Percentiles rank a stretch among this genome's conserved stretches.
Conservation (phyloP, 2,113 vertebrate genomes). For the Brachyhypopomus occidentalis region DNA sequence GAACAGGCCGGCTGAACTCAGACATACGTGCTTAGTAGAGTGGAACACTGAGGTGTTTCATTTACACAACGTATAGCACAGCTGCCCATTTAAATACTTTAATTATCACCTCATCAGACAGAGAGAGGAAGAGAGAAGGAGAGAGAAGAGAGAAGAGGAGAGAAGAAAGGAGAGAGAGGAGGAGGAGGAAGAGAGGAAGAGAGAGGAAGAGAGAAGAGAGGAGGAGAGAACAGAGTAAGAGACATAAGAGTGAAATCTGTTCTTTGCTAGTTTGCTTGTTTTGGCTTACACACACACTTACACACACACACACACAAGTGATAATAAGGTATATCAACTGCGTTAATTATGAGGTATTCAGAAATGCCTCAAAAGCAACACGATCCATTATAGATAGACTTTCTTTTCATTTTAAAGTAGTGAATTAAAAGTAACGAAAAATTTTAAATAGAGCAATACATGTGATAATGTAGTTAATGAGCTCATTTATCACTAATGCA, state of each 20-base stretch:
- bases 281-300: neutral
- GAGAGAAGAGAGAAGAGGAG: constrained; percentile 5
- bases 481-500: neutral
- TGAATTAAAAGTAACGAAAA: neutral
- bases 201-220: neutral
- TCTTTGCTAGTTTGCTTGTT: constrained; percentile 22
- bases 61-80: constrained; percentile 38
- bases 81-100: constrained; percentile 44
- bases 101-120: constrained; percentile 46
- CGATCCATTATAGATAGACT: neutral
- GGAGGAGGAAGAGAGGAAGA: neutral
- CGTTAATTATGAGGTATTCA: neutral
- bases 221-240: neutral
- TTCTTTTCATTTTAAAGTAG: neutral
- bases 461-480: constrained; percentile 22
- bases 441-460: too few relatives aligned
- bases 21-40: neutral
- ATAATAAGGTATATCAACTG: too few relatives aligned
- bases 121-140: constrained; percentile 6
- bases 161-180: neutral
- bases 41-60: constrained; percentile 32
- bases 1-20: neutral
- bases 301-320: too few relatives aligned
- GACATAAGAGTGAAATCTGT: neutral
- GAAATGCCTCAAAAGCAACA: constrained; percentile 5